phyloP scores from a whole-genome alignment of 2,797 vertebrate genomes.

The Lepilemur ruficaudatus region DNA sequence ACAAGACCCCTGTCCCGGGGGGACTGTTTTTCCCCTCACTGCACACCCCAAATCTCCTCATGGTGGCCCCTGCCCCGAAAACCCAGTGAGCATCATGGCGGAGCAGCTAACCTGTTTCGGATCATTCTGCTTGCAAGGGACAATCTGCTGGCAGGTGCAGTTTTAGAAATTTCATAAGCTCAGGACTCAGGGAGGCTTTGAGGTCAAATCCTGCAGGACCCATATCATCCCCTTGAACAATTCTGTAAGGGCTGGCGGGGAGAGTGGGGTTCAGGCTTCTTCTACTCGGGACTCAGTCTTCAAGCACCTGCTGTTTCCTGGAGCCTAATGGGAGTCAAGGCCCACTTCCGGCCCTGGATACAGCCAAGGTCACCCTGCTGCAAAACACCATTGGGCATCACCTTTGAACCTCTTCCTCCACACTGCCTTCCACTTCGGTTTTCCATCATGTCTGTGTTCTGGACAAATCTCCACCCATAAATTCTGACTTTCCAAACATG shows the following conservation, averaged over 20 bases:
- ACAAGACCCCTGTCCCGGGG: background rate
- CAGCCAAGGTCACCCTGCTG: background rate
- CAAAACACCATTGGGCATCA: background rate
- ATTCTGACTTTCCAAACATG: background rate
- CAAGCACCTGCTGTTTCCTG: background rate
- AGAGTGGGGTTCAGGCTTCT: background rate
- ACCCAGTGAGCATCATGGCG: background rate
- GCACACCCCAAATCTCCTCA: background rate
- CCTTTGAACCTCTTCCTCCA: background rate
- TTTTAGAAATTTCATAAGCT: constrained; percentile 46
- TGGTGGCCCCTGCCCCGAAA: background rate
- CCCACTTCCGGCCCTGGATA: background rate
- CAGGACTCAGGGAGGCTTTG: constrained; percentile 50
- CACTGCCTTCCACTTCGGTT: background rate
- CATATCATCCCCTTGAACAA: constrained; percentile 48
- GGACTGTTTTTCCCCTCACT: background rate
- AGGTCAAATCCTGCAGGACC: constrained; percentile 52
- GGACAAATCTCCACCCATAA: background rate
- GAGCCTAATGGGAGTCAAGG: background rate
- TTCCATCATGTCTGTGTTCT: background rate
- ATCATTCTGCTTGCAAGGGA: constrained; percentile 48
- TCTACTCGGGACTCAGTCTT: background rate
- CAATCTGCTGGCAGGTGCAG: constrained; percentile 14
- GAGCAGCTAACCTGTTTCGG: constrained; percentile 12
- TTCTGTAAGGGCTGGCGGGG: constrained; percentile 18